Base-by-base conservation (phyloP, 2,113 vertebrate species). In the Sphaerodactylus townsendi region DNA sequence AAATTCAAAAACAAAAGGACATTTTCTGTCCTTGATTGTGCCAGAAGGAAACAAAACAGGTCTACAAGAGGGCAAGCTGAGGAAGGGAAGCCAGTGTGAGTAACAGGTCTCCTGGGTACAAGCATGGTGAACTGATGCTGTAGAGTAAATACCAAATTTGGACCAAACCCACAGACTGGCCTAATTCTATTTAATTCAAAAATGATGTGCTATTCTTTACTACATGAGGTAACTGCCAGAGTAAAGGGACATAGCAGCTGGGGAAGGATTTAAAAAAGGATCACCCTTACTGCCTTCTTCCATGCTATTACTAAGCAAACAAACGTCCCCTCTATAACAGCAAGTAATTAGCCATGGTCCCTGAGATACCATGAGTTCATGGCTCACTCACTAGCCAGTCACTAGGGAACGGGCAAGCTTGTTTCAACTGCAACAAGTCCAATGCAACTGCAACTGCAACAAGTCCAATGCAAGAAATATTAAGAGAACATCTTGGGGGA, bases 241-340 rank as follows among this genome's bases (percentile, higher is more conserved):
- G 53, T 8, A 83, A 14, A 11, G 81, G 56, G 41, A 70, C 19
- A 56, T 17, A 53, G 33, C 73, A 19, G 66, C 23, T 53, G 76
- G n/a, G 68, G 66, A 85, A 78, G 41, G 41, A 79, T 72, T 66
- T 91, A 87, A 25, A 65, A 87, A 25, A 65, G 65, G 46, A 73
- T 23, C 85, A 2, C 68, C 41, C 82, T 77, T 30, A 66, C 7
- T 48, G 77, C n/a, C 3, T 78, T 82, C 35, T 50, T 76, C 79
- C 62, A 64, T 70, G 66, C 30, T 85, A 79, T 30, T 76, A 87
- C 75, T 5, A 23, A 83, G 76, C 56, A 30, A 5, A 1, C 39
- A 87, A 77, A 69, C 35, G 82, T 77, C 64, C 81, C 68, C 30
- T 65, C 0, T 76, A 69, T 88, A 91, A 13, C 66, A 81, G 50